Conservation (phyloP, 1,140 invertebrate genomes). For the Limonius californicus region DNA sequence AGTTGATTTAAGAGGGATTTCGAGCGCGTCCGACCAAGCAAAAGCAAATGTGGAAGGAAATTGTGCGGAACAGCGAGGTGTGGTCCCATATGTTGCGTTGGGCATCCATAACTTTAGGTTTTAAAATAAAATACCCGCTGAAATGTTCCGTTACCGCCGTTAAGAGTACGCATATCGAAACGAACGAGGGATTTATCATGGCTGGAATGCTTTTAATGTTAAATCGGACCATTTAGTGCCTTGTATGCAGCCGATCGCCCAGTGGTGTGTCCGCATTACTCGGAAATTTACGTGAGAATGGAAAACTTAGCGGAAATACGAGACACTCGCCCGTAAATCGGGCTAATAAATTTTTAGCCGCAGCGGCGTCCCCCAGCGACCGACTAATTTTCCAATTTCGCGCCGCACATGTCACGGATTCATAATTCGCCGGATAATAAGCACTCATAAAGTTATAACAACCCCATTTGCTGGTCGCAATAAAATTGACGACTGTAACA, state of each 20-base stretch:
- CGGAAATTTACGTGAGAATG: neutral
- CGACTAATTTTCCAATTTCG: conserved; percentile 6
- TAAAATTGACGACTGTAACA: conserved; percentile 4
- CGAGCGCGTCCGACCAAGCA: conserved; percentile 19
- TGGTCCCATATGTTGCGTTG: conserved; percentile 18
- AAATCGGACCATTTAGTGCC: neutral
- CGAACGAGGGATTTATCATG: neutral
- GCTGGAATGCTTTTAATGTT: conserved; percentile 11
- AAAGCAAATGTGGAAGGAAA: conserved; percentile 24
- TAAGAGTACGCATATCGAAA: neutral
- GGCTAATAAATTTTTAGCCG: neutral
- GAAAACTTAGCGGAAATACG: neutral
- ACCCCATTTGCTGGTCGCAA: neutral
- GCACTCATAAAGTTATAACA: conserved; percentile 14
- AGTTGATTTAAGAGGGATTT: conserved; percentile 22
- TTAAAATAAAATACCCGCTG: conserved; percentile 3
- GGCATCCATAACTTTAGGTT: neutral
- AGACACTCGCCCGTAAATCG: neutral
- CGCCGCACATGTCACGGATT: conserved; percentile 1
- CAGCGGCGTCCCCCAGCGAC: neutral
- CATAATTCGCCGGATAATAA: conserved; percentile 10
- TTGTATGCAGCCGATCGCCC: neutral
- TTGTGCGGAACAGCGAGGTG: conserved; percentile 23
- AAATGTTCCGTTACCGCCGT: conserved; percentile 7
- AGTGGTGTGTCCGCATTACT: neutral